phyloP scores from a whole-genome alignment of 1,140 invertebrate genomes.

The Drosophila carrolli region DNA sequence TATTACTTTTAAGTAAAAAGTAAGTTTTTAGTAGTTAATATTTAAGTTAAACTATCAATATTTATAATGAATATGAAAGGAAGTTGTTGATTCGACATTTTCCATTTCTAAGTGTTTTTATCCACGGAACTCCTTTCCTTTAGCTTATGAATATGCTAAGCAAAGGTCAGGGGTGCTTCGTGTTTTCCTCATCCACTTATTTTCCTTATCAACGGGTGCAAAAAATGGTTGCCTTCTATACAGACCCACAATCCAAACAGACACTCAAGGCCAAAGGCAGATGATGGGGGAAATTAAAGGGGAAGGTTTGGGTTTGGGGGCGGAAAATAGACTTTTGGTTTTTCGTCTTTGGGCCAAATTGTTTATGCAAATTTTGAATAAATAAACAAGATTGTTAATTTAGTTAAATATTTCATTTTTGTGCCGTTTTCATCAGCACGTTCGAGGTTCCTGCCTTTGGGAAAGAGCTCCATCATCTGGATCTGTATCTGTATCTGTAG shows the following conservation, averaged over 20 bases:
- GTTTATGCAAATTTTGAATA: constrained; percentile 84
- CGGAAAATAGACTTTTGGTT: constrained; percentile 78
- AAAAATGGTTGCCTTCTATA: constrained; percentile 22
- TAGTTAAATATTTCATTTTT: constrained; percentile 84
- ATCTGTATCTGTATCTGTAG: constrained; percentile 27
- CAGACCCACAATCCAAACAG: constrained; percentile 23
- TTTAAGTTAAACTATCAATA: too few relatives aligned
- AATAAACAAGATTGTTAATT: constrained; percentile 84
- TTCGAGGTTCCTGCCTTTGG: constrained; percentile 44
- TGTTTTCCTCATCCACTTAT: constrained; percentile 14
- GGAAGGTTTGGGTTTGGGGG: not conserved
- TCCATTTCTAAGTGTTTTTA: not conserved
- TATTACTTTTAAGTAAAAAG: too few relatives aligned
- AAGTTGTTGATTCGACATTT: too few relatives aligned
- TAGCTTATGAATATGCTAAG: constrained; percentile 53
- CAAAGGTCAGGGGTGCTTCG: constrained; percentile 22
- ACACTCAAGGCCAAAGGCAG: constrained; percentile 31
- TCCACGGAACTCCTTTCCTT: constrained; percentile 16
- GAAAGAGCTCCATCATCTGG: constrained; percentile 38
- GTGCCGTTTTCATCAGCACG: constrained; percentile 80
- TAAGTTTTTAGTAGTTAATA: too few relatives aligned
- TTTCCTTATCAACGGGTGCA: constrained; percentile 29
- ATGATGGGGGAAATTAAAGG: not conserved
- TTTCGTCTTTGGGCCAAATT: constrained; percentile 82
- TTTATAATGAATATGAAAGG: too few relatives aligned